Percentiles rank a stretch among this genome's conserved stretches.
Conservation (phyloP, 2,888 invertebrate species). For the Stenodema calcarata region DNA sequence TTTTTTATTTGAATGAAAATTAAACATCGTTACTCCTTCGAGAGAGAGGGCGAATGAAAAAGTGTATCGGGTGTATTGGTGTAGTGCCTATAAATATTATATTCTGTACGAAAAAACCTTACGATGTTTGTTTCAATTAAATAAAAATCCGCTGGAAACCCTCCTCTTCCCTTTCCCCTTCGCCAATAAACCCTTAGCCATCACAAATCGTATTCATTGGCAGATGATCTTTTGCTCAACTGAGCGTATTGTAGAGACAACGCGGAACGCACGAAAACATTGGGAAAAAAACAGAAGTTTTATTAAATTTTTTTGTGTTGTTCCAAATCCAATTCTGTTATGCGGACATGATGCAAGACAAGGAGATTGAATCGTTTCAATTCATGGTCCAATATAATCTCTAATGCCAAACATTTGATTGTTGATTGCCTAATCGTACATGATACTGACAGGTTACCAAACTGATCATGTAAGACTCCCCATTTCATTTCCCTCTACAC, state of each 20-base stretch:
- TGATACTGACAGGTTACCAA: no score
- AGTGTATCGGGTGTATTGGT: not conserved
- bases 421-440: no score
- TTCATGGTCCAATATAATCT: no score
- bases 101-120: conserved; percentile 14
- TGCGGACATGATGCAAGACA: no score
- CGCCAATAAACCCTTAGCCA: not conserved
- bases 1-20: conserved; percentile 48
- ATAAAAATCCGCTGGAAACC: conserved; percentile 5
- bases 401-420: no score
- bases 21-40: conserved; percentile 42
- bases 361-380: no score
- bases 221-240: not conserved
- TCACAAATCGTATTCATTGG: not conserved
- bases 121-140: conserved; percentile 40
- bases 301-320: no score
- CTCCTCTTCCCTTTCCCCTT: not conserved
- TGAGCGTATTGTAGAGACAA: not conserved
- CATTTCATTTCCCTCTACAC: no score
- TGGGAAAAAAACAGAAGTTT: no score
- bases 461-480: no score
- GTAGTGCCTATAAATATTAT: conserved; percentile 29
- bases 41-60: conserved; percentile 55
- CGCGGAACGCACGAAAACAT: no score
- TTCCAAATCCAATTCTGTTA: no score